Base-by-base conservation (phyloP, 92 coral and sea anemone species). In the Epizoanthus stellaris region DNA sequence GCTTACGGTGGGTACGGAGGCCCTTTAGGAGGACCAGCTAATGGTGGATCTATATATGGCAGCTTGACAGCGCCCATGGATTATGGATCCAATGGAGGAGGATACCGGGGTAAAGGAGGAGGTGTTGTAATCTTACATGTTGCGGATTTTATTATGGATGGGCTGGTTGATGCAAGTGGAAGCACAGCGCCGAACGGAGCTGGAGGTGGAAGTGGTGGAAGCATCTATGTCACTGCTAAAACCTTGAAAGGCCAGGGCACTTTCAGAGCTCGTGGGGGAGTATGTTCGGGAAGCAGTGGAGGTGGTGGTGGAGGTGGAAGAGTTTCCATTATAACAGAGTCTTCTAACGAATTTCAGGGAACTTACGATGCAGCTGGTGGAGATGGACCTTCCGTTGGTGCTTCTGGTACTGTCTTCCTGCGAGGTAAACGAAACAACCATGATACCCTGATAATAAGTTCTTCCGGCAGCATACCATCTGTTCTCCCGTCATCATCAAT, bases 131-230 rank as follows among this genome's bases (percentile, higher is more conserved):
- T 61, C 40, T 15, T 47, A 42, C 91, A 69, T 43, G 67, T 81
- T 52, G 77, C 65, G 25, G 88, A 85, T 16, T 73, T 91, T 11
- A 59, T 69, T 21, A 67, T 83, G 80, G 87, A 91, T 40, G 94
- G 94, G 54, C 52, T 81, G 45, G 59, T 84, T 45, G 87, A 87
- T 39, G 91, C 85, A 2, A 91, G 80, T 67, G 94, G 91, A 16
- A 82, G 82, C 47, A 40, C 81, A 52, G 83, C 82, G 71, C 65
- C 66, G 36, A 71, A 45, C 40, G 70, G 75, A 58, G 87, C 84
- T 61, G 91, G 94, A 3, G 92, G 89, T 23, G 94, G 94, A 43
- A 91, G 94, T 63, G 94, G 94, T 5, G 93, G 93, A 23, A 90
- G 93, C 63, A 56, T 90, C 4, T 76, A 67, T 42, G 59, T 90